Percentiles rank a stretch among this genome's conserved stretches.
phyloP scores from a whole-genome alignment of 2,888 invertebrate species.

The Thalpophila matura region DNA sequence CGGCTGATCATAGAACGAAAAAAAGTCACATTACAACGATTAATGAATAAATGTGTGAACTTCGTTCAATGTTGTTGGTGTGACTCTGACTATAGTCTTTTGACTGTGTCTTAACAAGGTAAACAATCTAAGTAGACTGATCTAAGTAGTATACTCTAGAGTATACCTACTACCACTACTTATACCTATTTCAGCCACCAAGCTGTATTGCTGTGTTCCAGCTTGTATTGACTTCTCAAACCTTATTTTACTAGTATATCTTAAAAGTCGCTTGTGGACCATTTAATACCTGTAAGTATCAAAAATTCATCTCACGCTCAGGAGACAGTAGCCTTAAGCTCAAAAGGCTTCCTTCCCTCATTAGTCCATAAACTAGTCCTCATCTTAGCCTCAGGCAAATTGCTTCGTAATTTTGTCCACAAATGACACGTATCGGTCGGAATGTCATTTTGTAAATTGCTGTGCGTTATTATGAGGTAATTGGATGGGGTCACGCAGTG shows the following conservation, averaged over 20 bases:
- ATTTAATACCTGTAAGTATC: no score
- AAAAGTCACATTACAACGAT: not conserved
- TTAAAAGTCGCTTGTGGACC: no score
- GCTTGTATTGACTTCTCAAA: no score
- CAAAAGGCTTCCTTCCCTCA: constrained; percentile 50
- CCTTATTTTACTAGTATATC: no score
- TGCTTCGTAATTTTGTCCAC: constrained; percentile 79
- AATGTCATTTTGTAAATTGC: constrained; percentile 86
- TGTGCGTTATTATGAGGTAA: constrained; percentile 74
- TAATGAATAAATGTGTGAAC: not conserved
- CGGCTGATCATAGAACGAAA: not conserved
- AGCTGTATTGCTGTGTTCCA: no score
- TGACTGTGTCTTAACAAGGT: not conserved
- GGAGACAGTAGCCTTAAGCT: constrained; percentile 55
- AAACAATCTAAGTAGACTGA: not conserved
- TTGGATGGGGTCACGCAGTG: constrained; percentile 80
- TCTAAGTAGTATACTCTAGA: no score
- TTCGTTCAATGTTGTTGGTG: not conserved
- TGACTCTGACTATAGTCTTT: constrained; percentile 8
- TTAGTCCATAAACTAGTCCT: constrained; percentile 63
- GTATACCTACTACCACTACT: no score
- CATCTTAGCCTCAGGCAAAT: constrained; percentile 71
- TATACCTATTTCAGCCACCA: no score
- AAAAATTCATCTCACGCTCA: constrained; percentile 17
- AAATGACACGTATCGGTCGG: constrained; percentile 83